Percentiles rank a stretch among this genome's conserved stretches.
Conservation (phyloP, 2,113 vertebrate genomes). For the Eidolon helvum region DNA sequence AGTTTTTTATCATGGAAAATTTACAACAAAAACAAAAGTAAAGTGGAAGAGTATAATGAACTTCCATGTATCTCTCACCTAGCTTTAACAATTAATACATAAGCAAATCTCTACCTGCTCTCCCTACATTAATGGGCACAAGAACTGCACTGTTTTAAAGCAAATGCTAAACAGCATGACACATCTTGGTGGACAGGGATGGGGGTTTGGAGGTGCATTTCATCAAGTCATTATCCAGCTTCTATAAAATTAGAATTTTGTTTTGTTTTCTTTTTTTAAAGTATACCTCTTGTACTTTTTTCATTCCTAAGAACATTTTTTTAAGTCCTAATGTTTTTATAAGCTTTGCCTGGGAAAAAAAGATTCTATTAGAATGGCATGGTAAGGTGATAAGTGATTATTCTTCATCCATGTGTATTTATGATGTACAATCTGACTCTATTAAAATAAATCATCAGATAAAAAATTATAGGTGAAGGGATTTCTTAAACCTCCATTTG, state of each 20-base stretch:
- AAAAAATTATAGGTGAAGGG: neutral
- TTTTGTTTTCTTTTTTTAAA: constrained; percentile 15
- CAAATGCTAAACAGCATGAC: neutral
- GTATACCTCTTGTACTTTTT: neutral
- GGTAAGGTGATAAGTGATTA: neutral
- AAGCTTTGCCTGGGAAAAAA: neutral
- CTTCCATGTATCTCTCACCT: neutral
- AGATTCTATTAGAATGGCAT: neutral
- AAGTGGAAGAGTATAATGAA: neutral
- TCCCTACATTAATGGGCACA: neutral
- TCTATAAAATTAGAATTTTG: neutral
- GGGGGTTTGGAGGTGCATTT: no score
- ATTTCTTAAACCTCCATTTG: neutral
- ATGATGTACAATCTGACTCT: neutral
- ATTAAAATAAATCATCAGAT: neutral
- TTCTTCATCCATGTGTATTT: neutral
- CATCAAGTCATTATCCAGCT: neutral
- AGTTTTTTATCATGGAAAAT: neutral
- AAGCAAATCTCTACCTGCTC: neutral
- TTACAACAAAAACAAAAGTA: neutral
- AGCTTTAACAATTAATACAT: neutral
- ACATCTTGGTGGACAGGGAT: no score
- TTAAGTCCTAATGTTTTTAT: neutral
- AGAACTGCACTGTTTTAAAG: neutral
- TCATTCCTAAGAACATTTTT: neutral